phyloP scores from a whole-genome alignment of 2,797 vertebrate genomes.

The Mus spretus region DNA sequence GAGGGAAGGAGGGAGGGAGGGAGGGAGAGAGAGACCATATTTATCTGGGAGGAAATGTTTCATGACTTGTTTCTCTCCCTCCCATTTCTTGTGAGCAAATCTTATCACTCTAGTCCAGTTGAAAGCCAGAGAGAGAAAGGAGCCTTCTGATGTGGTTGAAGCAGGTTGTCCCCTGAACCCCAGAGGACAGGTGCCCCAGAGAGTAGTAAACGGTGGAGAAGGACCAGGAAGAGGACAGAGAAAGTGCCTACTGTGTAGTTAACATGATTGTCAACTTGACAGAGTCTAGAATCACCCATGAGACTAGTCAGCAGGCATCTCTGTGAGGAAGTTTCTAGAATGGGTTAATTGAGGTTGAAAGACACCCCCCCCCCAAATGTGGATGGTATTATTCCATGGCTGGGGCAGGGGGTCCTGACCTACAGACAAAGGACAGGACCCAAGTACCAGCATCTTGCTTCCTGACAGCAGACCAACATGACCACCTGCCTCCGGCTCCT shows the following conservation, averaged over 20 bases:
- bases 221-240: neutral
- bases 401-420: too few species aligned
- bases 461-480: too few species aligned
- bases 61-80: neutral
- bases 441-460: too few species aligned
- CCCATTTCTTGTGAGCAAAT: neutral
- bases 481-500: too few species aligned
- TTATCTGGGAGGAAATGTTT: constrained; percentile 9
- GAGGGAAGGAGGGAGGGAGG: neutral
- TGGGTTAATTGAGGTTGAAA: too few species aligned
- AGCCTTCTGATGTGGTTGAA: neutral
- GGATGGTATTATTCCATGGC: too few species aligned
- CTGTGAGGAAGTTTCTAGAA: too few species aligned
- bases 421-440: too few species aligned
- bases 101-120: neutral
- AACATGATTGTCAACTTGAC: neutral
- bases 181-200: neutral
- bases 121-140: neutral
- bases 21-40: neutral
- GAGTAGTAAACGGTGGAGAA: neutral
- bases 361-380: too few species aligned
- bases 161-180: too few species aligned
- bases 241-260: neutral
- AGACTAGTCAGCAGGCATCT: too few species aligned
- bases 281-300: neutral